A percentile compares a stretch with the other conserved stretches of the same genome.
phyloP scores from a whole-genome alignment of 2,113 vertebrate species.

The Anoura caudifer region DNA sequence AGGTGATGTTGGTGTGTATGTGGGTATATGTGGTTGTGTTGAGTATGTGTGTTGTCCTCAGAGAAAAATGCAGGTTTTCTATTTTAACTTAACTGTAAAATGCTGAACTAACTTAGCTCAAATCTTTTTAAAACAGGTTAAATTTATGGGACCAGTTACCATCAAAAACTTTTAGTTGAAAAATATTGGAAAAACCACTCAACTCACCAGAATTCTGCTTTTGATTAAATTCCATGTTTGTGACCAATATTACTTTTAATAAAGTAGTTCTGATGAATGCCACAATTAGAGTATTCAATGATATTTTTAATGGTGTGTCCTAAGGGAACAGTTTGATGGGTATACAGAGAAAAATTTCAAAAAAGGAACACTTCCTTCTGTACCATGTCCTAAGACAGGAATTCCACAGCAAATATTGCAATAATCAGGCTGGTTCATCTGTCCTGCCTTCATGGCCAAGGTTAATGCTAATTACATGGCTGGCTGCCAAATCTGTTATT shows the following conservation, averaged over 20 bases:
- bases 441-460: neutral
- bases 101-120: slow-evolving; percentile 38
- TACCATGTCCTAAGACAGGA: neutral
- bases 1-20: neutral
- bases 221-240: slow-evolving; percentile 54
- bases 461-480: slow-evolving; percentile 25
- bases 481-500: slow-evolving; percentile 20
- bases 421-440: neutral
- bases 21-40: neutral
- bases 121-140: slow-evolving; percentile 20
- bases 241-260: slow-evolving; percentile 15
- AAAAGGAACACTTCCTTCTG: slow-evolving; percentile 34
- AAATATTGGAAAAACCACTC: slow-evolving; percentile 44
- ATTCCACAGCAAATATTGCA: neutral
- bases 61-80: slow-evolving; percentile 10
- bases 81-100: slow-evolving; percentile 37
- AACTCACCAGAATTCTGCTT: slow-evolving; percentile 41
- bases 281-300: slow-evolving; percentile 39
- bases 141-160: slow-evolving; percentile 15
- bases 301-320: slow-evolving; percentile 50
- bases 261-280: slow-evolving; percentile 48
- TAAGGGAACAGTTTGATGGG: slow-evolving; percentile 30
- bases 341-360: slow-evolving; percentile 22
- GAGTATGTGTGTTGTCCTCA: neutral
- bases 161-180: slow-evolving; percentile 52